Evolutionary conservation across 1,140 invertebrate genomes (phyloP).

Genomic region (Trissolcus basalis): DNA sequence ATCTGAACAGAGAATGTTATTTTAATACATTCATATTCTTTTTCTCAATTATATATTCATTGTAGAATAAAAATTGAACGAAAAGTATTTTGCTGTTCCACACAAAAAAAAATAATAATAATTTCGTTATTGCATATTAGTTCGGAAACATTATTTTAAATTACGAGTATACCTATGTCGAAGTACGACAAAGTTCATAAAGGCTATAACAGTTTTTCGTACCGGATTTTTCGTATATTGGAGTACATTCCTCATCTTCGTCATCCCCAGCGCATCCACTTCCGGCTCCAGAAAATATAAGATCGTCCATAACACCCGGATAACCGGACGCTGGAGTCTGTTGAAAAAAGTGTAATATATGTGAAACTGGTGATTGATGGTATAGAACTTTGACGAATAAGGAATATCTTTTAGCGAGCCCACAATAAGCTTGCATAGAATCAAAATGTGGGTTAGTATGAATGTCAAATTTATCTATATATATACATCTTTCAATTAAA

Average conservation of each 20-base stretch:
- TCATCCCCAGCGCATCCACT: constrained; percentile 91
- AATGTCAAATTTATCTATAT: not conserved
- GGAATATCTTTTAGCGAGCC: no score
- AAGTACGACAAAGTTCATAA: constrained; percentile 57
- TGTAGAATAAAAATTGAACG: no score
- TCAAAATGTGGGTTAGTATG: not conserved
- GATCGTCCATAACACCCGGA: constrained; percentile 86
- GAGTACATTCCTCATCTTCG: constrained; percentile 90
- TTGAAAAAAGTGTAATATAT: constrained; percentile 49
- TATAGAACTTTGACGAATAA: not conserved
- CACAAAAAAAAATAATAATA: no score
- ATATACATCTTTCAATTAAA: constrained; percentile 10
- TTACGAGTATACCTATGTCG: no score
- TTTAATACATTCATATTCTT: not conserved
- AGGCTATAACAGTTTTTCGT: constrained; percentile 58
- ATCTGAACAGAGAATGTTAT: constrained; percentile 74
- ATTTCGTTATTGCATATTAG: no score
- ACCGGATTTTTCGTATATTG: constrained; percentile 87
- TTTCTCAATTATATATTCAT: no score
- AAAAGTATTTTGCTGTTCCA: no score
- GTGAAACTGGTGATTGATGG: constrained; percentile 3
- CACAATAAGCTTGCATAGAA: not conserved
- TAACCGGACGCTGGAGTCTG: constrained; percentile 90
- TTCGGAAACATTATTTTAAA: no score
- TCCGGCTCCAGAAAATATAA: constrained; percentile 92